These are phyloP conservation scores for Apteryx owenii DNA, from an alignment of 2,113 vertebrate species.

Conservation along the genomic window DNA sequence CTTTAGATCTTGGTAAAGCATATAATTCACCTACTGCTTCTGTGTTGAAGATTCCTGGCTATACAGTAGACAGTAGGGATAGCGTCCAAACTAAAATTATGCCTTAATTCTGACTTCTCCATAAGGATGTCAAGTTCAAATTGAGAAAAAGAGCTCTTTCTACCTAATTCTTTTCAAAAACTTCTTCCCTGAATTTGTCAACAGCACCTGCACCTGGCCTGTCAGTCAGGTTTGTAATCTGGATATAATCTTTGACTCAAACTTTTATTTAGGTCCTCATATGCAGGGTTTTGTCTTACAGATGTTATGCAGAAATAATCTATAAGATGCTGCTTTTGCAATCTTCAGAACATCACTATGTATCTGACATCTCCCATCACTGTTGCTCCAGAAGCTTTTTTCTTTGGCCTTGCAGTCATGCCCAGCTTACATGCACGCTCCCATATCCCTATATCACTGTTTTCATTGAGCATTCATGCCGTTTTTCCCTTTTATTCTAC, in stretches of 20 bases:
- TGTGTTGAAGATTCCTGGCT: background rate
- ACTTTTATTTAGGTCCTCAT: background rate
- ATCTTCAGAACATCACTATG: background rate
- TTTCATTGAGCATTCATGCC: no score
- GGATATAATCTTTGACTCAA: background rate
- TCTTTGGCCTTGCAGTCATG: background rate
- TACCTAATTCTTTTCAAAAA: background rate
- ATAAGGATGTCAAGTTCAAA: background rate
- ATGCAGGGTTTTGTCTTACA: background rate
- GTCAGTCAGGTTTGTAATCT: background rate
- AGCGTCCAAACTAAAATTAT: background rate
- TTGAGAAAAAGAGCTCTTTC: background rate
- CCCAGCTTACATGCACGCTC: background rate
- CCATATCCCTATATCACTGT: no score
- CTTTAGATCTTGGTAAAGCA: background rate
- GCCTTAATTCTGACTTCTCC: background rate
- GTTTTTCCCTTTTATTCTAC: no score
- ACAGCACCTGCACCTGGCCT: background rate
- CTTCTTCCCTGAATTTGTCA: background rate
- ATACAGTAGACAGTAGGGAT: background rate
- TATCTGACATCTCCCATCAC: background rate
- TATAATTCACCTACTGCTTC: background rate
- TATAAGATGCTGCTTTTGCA: background rate
- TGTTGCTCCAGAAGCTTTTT: background rate
- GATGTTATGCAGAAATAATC: background rate